Evolutionary conservation across 2,113 vertebrate species (phyloP), one percentile per base, ranked within the genome.

Genomic region (Protomyctophum bolini): DNA sequence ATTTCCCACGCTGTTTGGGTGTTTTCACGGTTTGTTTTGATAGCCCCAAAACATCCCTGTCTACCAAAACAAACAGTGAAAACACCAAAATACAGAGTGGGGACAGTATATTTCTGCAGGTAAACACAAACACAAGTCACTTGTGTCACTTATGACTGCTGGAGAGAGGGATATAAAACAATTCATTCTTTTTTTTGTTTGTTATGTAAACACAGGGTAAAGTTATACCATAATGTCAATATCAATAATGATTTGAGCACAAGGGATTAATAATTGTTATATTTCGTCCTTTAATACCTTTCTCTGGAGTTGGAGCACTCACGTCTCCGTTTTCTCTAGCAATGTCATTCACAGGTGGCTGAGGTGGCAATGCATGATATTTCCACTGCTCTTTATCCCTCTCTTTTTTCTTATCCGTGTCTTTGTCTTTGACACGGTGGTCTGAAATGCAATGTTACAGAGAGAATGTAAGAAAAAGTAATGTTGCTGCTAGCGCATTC

Each of bases 261-360:
- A 52, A 2, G 6, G 29, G 7, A 1, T 55, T 10, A 6, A 41
- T 2, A 6, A 41, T 2, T 10, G 55, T 0, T 47, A 46, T 3
- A 12, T 47, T 14, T 58, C 46, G 61, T 63, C 10, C 88, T n/a
- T 21, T 21, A 21, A 21, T 89, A 97, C 96, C 95, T 94, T 96
- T 97, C 84, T 93, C 93, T 48, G 93, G 88, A 68, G 33, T 6
- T 48, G 93, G 88, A 68, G 95, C 89, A 72, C 94, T 93, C 70
- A 94, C 83, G 51, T 95, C 95, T 81, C 96, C 95, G 60, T 98
- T 98, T 85, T 97, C 96, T 88, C 95, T 95, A 70, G 94, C 90
- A 68, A 95, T 91, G 86, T 97, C 95, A 88, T 92, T 95, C 72
- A 94, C 94, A 84, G 94, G 86, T 89, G 95, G 95, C 21, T 21